Evolutionary conservation across 2,797 vertebrate species (phyloP), one percentile per base, ranked within the genome.

Genomic region (Cetoscarus ocellatus): DNA sequence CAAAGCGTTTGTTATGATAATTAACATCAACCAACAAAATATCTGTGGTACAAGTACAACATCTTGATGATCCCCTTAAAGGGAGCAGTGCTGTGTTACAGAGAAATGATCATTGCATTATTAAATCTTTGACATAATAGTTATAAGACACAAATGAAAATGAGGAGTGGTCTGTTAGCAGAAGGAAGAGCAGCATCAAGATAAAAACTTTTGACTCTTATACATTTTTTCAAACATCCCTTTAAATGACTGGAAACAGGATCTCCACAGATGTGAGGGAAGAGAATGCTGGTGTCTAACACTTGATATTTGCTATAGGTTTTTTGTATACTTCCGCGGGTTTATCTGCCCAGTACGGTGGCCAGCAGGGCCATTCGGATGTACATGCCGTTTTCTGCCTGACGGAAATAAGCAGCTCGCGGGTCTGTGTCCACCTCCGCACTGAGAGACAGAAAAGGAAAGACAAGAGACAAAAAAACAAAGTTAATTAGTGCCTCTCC

Each of bases 331-430:
- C 15, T 8, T 15, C 15, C 64, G 19, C 10, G 42, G 15, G 15
- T 48, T 73, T 84, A 96, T 70, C 95, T 93, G 44, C 96, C 96
- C n/a, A 98, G 92, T 36, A 98, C 95, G 0, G 97, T 98, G 87
- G 96, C 96, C 66, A 99, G 87, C 74, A 99, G 94, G 13, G 98
- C 97, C 98, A 99, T 99, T 0, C 98, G 95, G 51, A 99, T 96
- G 86, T 97, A 99, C 98, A 99, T 99, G 87, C 98, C 98, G 0
- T 99, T 98, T 92, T 99, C 98, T 0, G 96, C 97, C 87, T 99
- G 97, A 10, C 98, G 96, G 94, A 99, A 99, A 73, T 99, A 99
- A 0, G 98, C 97, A 0, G 97, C 98, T 0, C 98, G 95, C 1
- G 98, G 98, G 87, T 99, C 98, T 0, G 97, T 96, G 85, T 99